Base-by-base conservation (phyloP, 1,140 invertebrate species). In the Propsilocerus akamusi region DNA sequence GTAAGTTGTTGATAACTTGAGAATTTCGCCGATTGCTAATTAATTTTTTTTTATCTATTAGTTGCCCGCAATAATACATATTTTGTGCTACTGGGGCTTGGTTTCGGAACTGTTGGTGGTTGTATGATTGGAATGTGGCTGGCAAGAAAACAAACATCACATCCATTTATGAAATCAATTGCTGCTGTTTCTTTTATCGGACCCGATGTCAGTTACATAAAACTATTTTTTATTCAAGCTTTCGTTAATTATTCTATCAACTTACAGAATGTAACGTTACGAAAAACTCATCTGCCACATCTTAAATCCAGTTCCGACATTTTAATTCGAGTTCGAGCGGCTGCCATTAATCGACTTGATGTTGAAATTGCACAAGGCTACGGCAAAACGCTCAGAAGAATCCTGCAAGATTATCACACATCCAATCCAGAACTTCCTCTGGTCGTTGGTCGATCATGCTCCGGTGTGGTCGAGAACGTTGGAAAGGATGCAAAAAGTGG, bases 401-500 rank as follows among this genome's bases (percentile, higher is more conserved):
- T 49, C 25, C 49, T 55, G 11, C 48, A 52, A 48, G 30, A 50
- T 47, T 53, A 32, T 47, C 25, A 20, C 30, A 48, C 20, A 25
- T 23, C 14, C 17, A 26, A 51, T 49, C 28, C 25, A 47, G 72
- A 73, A 52, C 64, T 77, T 49, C 79, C 80, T 12, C 65, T 82
- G 47, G 71, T 75, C 48, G 59, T 82, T 4, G 81, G 81, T 3
- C 68, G 81, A 56, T 79, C 81, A 62, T 82, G 79, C 57, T 66
- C 78, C 5, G 82, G 80, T 20, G 59, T 80, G 37, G 71, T 84
- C 7, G 64, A 78, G 22, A 77, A 79, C 47, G 68, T 80, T 46
- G 80, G 80, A 25, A 23, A 34, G 6, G 32, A 25, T 26, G 23
- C 68, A 63, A 48, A 66, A 67, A 52, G 77, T 81, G 62, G 69